Evolutionary conservation across 1,140 invertebrate genomes (phyloP).

Genomic region (Heliconius hewitsoni): DNA sequence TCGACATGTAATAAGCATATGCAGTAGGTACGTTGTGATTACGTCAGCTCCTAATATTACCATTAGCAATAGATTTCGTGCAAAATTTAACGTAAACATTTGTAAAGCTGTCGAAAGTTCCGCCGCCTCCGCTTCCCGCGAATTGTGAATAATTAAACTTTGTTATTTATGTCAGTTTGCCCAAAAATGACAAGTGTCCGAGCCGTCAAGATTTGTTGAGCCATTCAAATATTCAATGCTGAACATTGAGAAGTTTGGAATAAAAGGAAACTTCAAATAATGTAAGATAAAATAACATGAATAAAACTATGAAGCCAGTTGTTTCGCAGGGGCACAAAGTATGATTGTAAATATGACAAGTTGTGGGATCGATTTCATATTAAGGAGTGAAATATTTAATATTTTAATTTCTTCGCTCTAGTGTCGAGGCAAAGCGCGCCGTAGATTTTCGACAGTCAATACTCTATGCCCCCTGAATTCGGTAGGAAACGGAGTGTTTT

Average conservation of each 20-base stretch:
- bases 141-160: constrained; percentile 8
- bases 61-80: constrained; percentile 39
- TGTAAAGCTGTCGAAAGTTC: constrained; percentile 10
- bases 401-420: too few species aligned
- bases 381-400: too few species aligned
- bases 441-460: too few species aligned
- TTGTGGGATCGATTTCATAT: too few species aligned
- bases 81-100: constrained; percentile 15
- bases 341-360: too few species aligned
- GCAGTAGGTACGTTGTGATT: constrained; percentile 38
- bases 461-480: too few species aligned
- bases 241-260: not conserved
- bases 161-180: constrained; percentile 6
- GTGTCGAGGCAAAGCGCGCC: too few species aligned
- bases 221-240: constrained; percentile 2
- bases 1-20: constrained; percentile 34
- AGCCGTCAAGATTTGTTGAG: not conserved
- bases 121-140: not conserved
- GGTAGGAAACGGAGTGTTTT: too few species aligned
- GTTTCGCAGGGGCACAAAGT: too few species aligned
- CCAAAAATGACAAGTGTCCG: constrained; percentile 10
- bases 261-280: not conserved
- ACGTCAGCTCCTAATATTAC: constrained; percentile 47
- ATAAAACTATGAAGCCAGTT: too few species aligned
- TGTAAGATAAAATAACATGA: not conserved